Evolutionary conservation across 2,113 vertebrate species (phyloP).

Genomic region (Trogon surrucura): DNA sequence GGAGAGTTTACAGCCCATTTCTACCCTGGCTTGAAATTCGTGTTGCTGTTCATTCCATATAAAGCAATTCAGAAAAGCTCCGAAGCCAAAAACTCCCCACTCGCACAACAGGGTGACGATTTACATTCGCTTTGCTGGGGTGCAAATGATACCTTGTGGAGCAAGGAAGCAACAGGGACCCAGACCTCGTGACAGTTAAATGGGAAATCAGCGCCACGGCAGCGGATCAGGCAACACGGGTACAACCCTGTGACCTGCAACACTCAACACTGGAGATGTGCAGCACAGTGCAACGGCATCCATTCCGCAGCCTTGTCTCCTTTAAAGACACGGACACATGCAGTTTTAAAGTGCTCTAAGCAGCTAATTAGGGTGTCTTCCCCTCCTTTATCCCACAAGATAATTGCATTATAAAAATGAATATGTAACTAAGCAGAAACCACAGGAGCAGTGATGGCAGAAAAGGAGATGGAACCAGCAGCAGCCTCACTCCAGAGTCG

Average conservation of each 20-base stretch:
- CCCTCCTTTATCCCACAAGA: constrained; percentile 73
- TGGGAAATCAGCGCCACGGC: neutral
- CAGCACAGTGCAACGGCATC: neutral
- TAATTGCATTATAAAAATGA: constrained; percentile 80
- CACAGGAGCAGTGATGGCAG: constrained; percentile 71
- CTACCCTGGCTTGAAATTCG: constrained; percentile 9
- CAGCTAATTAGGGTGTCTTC: constrained; percentile 77
- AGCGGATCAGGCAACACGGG: neutral
- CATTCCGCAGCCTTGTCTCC: constrained; percentile 27
- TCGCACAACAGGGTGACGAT: neutral
- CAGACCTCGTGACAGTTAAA: neutral
- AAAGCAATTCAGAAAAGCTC: constrained; percentile 35
- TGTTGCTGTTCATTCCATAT: constrained; percentile 15
- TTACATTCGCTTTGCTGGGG: constrained; percentile 10
- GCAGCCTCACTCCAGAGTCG: constrained; percentile 35
- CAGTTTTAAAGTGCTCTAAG: constrained; percentile 66
- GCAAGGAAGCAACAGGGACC: neutral
- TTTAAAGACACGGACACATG: constrained; percentile 53
- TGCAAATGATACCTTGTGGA: neutral
- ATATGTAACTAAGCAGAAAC: constrained; percentile 78
- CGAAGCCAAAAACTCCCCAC: constrained; percentile 1
- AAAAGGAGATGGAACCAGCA: constrained; percentile 60
- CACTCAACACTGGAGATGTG: neutral
- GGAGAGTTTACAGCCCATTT: constrained; percentile 6
- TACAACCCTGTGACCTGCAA: neutral